These are phyloP conservation scores for Orgyia antiqua DNA, from an alignment of 2,888 invertebrate species.

Conservation along the genomic window DNA sequence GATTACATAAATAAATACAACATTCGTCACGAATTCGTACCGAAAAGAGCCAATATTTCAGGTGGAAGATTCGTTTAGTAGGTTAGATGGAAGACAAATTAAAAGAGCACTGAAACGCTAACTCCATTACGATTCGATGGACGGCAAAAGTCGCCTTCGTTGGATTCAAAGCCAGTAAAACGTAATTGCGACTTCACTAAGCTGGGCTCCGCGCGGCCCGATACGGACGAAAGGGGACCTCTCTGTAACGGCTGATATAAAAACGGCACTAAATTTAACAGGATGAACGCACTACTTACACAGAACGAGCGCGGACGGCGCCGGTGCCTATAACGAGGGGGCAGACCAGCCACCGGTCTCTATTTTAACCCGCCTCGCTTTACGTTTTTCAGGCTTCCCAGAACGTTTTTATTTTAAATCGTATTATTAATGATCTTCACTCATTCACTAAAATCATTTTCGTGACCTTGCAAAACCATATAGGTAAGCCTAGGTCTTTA, in stretches of 20 bases:
- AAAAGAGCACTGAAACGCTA: conserved; percentile 73
- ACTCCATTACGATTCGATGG: conserved; percentile 77
- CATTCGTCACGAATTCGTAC: conserved; percentile 24
- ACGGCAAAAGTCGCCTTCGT: conserved; percentile 73
- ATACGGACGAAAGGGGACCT: conserved; percentile 74
- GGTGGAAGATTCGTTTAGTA: conserved; percentile 57
- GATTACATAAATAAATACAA: conserved; percentile 5
- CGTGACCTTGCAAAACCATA: too few relatives aligned
- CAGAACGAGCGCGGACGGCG: conserved; percentile 61
- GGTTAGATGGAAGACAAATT: conserved; percentile 66
- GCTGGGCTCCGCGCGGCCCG: conserved; percentile 70
- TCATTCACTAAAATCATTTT: conserved; percentile 11
- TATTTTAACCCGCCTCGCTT: conserved; percentile 45
- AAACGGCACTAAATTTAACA: conserved; percentile 78
- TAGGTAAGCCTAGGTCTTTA: too few relatives aligned
- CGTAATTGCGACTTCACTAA: conserved; percentile 77
- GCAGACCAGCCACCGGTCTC: conserved; percentile 53
- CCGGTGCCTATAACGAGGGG: conserved; percentile 66
- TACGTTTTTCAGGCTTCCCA: conserved; percentile 35
- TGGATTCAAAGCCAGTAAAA: conserved; percentile 73
- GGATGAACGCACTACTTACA: conserved; percentile 78
- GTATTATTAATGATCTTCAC: conserved; percentile 30
- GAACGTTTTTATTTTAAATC: conserved; percentile 39
- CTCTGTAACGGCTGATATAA: conserved; percentile 76
- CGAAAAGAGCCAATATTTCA: conserved; percentile 32